Conservation (phyloP, 2,888 invertebrate genomes). For the Ennomos erosarius region DNA sequence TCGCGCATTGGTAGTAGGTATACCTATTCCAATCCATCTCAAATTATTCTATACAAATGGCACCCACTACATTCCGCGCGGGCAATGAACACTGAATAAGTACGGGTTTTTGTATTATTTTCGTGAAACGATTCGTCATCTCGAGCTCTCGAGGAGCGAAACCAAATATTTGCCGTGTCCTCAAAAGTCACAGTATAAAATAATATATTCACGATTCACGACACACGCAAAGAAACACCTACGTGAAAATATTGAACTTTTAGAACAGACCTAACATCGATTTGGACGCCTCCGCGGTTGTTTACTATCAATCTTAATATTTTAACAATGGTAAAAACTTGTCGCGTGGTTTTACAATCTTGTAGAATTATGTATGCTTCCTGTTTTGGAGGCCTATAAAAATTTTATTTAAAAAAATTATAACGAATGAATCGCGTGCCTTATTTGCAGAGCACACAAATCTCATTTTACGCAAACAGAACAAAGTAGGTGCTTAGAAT, state of each 20-base stretch:
- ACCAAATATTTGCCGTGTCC: constrained; percentile 64
- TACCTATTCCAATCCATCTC: constrained; percentile 8
- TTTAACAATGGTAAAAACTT: constrained; percentile 20
- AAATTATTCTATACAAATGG: constrained; percentile 13
- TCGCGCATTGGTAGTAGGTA: no score
- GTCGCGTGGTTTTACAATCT: constrained; percentile 21
- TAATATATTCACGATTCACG: constrained; percentile 13
- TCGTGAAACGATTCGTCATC: constrained; percentile 44
- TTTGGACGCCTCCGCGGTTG: constrained; percentile 17
- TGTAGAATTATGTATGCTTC: constrained; percentile 25
- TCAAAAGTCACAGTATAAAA: constrained; percentile 38
- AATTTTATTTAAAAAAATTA: constrained; percentile 10
- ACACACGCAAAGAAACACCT: constrained; percentile 5
- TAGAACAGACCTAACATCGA: constrained; percentile 11
- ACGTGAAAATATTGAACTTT: constrained; percentile 1
- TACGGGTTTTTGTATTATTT: constrained; percentile 39
- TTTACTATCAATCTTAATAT: constrained; percentile 21
- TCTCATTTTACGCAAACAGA: constrained; percentile 16
- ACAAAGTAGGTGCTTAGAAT: constrained; percentile 7
- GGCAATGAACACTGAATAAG: constrained; percentile 28
- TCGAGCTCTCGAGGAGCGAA: constrained; percentile 45
- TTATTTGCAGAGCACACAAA: constrained; percentile 9
- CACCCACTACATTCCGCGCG: constrained; percentile 27
- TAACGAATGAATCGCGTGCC: constrained; percentile 2
- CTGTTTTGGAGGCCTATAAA: constrained; percentile 13